Evolutionary conservation across 2,888 invertebrate genomes (phyloP).

Genomic region (Rhagonycha lutea): DNA sequence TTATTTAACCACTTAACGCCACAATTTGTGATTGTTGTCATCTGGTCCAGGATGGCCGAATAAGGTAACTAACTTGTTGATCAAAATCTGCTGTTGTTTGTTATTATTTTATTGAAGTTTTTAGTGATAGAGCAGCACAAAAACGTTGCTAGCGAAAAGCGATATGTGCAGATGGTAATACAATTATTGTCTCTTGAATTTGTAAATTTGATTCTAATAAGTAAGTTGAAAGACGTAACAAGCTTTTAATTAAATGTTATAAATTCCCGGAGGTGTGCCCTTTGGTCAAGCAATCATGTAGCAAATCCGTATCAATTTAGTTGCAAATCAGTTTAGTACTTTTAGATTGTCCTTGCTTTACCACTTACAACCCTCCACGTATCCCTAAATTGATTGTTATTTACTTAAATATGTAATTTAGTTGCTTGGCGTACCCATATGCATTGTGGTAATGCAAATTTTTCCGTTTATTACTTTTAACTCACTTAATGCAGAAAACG

Average conservation of each 20-base stretch:
- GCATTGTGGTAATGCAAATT: constrained; percentile 7
- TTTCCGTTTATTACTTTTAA: constrained; percentile 8
- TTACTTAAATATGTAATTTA: constrained; percentile 29
- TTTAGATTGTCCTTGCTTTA: constrained; percentile 26
- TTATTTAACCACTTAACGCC: not conserved
- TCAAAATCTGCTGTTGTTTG: no score
- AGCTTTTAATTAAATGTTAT: constrained; percentile 50
- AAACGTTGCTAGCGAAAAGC: no score
- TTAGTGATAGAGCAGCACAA: no score
- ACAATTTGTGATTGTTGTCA: not conserved
- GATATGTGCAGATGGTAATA: not conserved
- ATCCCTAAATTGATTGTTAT: constrained; percentile 28
- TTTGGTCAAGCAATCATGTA: constrained; percentile 49
- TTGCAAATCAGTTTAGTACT: constrained; percentile 40
- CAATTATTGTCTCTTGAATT: constrained; percentile 32
- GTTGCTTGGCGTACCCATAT: constrained; percentile 1
- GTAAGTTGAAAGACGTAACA: constrained; percentile 46
- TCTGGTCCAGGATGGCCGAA: not conserved
- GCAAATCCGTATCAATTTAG: constrained; percentile 46
- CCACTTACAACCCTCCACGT: constrained; percentile 27
- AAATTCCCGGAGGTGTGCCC: constrained; percentile 49
- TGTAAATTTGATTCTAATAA: constrained; percentile 41
- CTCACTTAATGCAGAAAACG: constrained; percentile 7
- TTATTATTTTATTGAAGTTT: no score
- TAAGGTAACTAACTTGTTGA: no score